Percentiles rank a stretch among this genome's conserved stretches.
These are phyloP conservation scores for Entomyzon cyanotis DNA, from an alignment of 2,113 vertebrate genomes.

Conservation along the genomic window DNA sequence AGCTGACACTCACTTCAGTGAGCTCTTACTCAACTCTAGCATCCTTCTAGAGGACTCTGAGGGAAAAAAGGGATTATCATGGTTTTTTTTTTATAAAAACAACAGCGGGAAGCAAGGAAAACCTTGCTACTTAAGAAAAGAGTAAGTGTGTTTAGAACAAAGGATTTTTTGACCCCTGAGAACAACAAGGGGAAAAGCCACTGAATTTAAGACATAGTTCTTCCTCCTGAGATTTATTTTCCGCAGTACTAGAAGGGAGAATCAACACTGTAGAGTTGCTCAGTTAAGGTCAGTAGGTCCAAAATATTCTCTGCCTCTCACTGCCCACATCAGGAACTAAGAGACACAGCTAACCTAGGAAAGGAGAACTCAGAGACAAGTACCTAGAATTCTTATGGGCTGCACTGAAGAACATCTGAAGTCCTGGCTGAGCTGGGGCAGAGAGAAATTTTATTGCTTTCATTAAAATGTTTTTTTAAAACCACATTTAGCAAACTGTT, in stretches of 20 bases:
- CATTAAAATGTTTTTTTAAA: neutral
- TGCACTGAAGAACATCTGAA: neutral
- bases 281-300: neutral
- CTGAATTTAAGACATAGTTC: neutral
- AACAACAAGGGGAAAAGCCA: neutral
- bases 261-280: fast-evolving
- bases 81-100: neutral
- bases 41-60: neutral
- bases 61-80: neutral
- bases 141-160: neutral
- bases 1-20: neutral
- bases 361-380: neutral
- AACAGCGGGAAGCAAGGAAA: neutral
- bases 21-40: neutral
- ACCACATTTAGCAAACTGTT: neutral
- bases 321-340: neutral
- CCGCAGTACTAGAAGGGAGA: neutral
- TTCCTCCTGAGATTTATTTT: neutral
- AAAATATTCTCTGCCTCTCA: neutral
- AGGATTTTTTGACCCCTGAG: neutral
- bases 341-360: neutral
- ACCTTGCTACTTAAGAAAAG: neutral
- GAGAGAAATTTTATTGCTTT: neutral
- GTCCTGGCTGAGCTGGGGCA: neutral
- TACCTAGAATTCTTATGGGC: neutral